phyloP scores from a whole-genome alignment of 1,140 invertebrate genomes.

The Drosophila orena region DNA sequence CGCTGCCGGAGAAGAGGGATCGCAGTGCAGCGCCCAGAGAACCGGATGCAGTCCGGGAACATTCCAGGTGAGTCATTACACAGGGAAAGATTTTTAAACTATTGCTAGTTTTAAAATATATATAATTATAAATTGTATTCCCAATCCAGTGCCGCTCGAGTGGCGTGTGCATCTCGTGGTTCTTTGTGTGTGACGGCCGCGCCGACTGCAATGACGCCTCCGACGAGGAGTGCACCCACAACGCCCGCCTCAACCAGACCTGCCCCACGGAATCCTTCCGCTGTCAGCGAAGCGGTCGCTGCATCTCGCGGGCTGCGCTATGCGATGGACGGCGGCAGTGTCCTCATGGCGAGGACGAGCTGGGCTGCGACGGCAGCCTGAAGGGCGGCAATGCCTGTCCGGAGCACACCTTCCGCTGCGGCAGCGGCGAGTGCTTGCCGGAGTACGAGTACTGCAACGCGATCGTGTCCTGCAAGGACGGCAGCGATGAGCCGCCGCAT shows the following conservation, averaged over 20 bases:
- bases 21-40: slow-evolving; percentile 88
- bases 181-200: slow-evolving; percentile 97
- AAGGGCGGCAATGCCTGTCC: slow-evolving; percentile 89
- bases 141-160: slow-evolving; percentile 89
- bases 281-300: slow-evolving; percentile 88
- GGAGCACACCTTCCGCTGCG: slow-evolving; percentile 92
- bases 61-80: slow-evolving; percentile 90
- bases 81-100: too few species aligned
- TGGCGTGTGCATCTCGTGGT: slow-evolving; percentile 94
- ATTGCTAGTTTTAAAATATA: background rate
- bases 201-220: slow-evolving; percentile 89
- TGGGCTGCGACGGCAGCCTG: slow-evolving; percentile 88
- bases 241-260: slow-evolving; percentile 71
- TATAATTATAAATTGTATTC: background rate
- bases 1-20: slow-evolving; percentile 79
- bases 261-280: slow-evolving; percentile 87
- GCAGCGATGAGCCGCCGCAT: slow-evolving; percentile 92
- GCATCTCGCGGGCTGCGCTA: slow-evolving; percentile 90
- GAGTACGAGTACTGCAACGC: slow-evolving; percentile 96
- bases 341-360: slow-evolving; percentile 92
- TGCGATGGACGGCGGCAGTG: slow-evolving; percentile 93
- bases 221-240: slow-evolving; percentile 90
- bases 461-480: slow-evolving; percentile 93
- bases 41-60: slow-evolving; percentile 93
- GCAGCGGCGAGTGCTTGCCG: slow-evolving; percentile 93